Evolutionary conservation across 1,140 invertebrate species (phyloP).

Genomic region (Magallana angulata): DNA sequence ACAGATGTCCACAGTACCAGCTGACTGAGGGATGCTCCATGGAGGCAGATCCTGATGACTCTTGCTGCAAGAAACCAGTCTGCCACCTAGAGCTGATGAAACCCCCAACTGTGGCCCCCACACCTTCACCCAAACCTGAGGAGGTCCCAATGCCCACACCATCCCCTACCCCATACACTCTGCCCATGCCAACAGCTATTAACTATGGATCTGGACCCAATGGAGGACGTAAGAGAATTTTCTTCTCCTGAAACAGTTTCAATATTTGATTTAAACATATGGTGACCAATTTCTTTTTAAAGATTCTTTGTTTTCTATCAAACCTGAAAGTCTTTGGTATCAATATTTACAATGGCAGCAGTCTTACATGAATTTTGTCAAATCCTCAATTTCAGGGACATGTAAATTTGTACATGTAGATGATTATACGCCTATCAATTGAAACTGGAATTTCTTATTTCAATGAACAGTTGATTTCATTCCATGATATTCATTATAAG

Average conservation of each 20-base stretch:
- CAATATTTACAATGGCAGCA: too few relatives aligned
- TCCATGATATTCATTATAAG: too few relatives aligned
- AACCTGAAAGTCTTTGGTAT: not conserved
- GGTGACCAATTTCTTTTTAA: not conserved
- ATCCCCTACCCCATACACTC: slow-evolving; percentile 40
- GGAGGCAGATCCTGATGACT: slow-evolving; percentile 57
- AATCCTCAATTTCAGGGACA: too few relatives aligned
- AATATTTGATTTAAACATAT: not conserved
- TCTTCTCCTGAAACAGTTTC: too few relatives aligned
- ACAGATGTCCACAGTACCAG: slow-evolving; percentile 60
- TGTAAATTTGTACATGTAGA: too few relatives aligned
- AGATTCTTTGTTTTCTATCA: not conserved
- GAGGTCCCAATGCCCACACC: slow-evolving; percentile 31
- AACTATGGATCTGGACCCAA: slow-evolving; percentile 36
- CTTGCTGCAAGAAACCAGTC: slow-evolving; percentile 60
- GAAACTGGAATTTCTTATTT: too few relatives aligned
- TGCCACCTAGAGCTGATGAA: slow-evolving; percentile 50
- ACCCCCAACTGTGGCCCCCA: slow-evolving; percentile 47
- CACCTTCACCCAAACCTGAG: slow-evolving; percentile 38
- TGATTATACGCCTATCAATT: too few relatives aligned
- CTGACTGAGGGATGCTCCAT: slow-evolving; percentile 58
- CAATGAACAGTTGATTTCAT: too few relatives aligned
- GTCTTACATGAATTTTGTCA: too few relatives aligned
- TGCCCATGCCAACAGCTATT: slow-evolving; percentile 43
- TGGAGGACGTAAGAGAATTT: slow-evolving; percentile 23